Evolutionary conservation across 37 sponge, comb jelly and placozoan species (phyloP).

Genomic region (Chondrosia reniformis): DNA sequence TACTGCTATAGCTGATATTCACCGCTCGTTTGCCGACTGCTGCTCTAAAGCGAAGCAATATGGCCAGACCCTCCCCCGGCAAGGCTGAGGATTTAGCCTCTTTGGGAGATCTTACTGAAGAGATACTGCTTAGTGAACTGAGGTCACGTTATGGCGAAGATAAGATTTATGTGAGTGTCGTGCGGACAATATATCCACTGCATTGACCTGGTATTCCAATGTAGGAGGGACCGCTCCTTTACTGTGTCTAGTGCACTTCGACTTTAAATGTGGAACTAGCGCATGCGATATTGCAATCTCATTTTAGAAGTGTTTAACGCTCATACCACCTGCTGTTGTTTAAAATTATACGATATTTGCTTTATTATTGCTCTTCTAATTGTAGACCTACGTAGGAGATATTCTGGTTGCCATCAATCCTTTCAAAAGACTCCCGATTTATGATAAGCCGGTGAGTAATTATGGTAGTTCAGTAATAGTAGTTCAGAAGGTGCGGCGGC

Average conservation of each 20-base stretch:
- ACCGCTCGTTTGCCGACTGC: too few species aligned
- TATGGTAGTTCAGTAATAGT: neutral
- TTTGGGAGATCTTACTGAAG: constrained; percentile 57
- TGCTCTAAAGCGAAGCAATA: neutral
- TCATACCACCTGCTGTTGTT: neutral
- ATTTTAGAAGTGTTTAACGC: too few species aligned
- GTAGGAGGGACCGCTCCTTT: too few species aligned
- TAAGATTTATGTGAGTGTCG: constrained; percentile 57
- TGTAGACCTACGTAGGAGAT: constrained; percentile 80
- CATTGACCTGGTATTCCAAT: too few species aligned
- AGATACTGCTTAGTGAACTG: constrained; percentile 54
- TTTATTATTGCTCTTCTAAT: neutral
- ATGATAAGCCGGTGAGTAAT: constrained; percentile 41
- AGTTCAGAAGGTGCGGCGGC: too few species aligned
- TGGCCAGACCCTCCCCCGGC: constrained; percentile 33
- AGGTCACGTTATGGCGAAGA: constrained; percentile 53
- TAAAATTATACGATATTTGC: neutral
- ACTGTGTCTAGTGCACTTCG: too few species aligned
- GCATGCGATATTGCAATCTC: too few species aligned
- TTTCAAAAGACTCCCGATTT: constrained; percentile 66
- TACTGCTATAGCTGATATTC: too few species aligned
- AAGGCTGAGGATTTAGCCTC: constrained; percentile 67
- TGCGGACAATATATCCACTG: too few species aligned
- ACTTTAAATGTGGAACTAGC: too few species aligned
- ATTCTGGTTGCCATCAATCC: constrained; percentile 81